Conservation (phyloP, 2,797 vertebrate species). For the Sebastes kiyomatsui region DNA sequence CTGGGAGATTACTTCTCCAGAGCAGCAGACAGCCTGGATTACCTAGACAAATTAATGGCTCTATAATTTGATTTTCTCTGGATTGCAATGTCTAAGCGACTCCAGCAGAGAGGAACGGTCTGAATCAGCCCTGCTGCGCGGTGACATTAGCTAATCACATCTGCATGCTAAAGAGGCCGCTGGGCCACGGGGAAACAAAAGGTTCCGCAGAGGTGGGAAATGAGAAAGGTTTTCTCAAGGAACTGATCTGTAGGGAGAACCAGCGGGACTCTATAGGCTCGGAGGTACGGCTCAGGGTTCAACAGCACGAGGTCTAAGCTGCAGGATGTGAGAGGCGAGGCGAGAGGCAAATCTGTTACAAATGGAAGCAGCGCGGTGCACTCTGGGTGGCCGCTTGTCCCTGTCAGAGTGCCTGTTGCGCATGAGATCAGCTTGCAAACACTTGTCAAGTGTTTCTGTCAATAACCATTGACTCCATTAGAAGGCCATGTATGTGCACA, state of each 20-base stretch:
- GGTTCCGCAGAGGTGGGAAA: constrained; percentile 23
- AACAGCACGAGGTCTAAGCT: background rate
- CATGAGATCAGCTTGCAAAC: constrained; percentile 44
- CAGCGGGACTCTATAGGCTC: background rate
- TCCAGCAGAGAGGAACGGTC: constrained; percentile 70
- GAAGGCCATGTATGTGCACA: constrained; percentile 22
- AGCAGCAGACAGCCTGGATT: constrained; percentile 84
- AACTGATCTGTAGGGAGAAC: constrained; percentile 22
- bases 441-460: constrained; percentile 61
- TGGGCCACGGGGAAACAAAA: constrained; percentile 43
- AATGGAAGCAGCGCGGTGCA: constrained; percentile 24
- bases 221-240: constrained; percentile 3
- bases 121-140: constrained; percentile 65
- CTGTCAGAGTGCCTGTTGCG: constrained; percentile 43
- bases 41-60: constrained; percentile 87
- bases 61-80: constrained; percentile 86
- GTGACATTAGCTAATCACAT: constrained; percentile 79
- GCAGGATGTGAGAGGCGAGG: constrained; percentile 9
- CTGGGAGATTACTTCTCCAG: constrained; percentile 82
- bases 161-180: constrained; percentile 75
- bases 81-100: constrained; percentile 80
- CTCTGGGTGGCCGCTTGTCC: constrained; percentile 32
- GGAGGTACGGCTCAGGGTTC: background rate
- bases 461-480: constrained; percentile 58
- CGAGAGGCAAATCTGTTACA: constrained; percentile 26